Percentiles rank a stretch among this genome's conserved stretches.
phyloP scores from a whole-genome alignment of 2,113 vertebrate species.

The Orycteropus afer region DNA sequence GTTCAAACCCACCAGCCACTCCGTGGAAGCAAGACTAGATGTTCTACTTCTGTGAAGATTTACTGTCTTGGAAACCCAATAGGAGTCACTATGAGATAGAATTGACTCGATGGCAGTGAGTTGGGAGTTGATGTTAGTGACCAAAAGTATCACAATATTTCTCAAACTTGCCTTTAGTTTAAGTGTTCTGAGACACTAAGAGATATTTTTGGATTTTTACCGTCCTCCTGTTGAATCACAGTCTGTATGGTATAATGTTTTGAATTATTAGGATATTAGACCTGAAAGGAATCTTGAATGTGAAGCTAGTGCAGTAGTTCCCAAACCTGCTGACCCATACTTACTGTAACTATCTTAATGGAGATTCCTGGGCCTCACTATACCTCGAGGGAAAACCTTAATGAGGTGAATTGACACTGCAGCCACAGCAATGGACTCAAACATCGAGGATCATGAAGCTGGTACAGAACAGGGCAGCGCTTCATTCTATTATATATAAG shows the following conservation, averaged over 20 bases:
- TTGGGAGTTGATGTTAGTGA: not conserved
- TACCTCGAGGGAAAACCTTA: not conserved
- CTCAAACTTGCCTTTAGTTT: not conserved
- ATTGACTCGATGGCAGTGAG: too few relatives aligned
- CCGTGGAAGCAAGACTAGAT: too few relatives aligned
- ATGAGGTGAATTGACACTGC: not conserved
- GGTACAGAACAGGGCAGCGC: not conserved
- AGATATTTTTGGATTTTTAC: not conserved
- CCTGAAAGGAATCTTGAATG: not conserved
- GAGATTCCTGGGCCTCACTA: not conserved
- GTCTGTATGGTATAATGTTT: not conserved
- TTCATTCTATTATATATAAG: not conserved
- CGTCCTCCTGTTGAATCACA: not conserved
- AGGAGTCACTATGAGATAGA: too few relatives aligned
- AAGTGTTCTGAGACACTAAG: not conserved
- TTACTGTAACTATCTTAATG: not conserved
- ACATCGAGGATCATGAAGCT: not conserved
- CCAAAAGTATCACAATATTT: not conserved
- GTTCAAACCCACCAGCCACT: too few relatives aligned
- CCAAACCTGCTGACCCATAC: not conserved
- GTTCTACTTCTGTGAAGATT: too few relatives aligned
- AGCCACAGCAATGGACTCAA: not conserved
- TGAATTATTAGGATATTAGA: constrained; percentile 2
- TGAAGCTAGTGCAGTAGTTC: not conserved
- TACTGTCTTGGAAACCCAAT: too few relatives aligned